phyloP scores from a whole-genome alignment of 2,888 invertebrate species.

The Drosophila dives region DNA sequence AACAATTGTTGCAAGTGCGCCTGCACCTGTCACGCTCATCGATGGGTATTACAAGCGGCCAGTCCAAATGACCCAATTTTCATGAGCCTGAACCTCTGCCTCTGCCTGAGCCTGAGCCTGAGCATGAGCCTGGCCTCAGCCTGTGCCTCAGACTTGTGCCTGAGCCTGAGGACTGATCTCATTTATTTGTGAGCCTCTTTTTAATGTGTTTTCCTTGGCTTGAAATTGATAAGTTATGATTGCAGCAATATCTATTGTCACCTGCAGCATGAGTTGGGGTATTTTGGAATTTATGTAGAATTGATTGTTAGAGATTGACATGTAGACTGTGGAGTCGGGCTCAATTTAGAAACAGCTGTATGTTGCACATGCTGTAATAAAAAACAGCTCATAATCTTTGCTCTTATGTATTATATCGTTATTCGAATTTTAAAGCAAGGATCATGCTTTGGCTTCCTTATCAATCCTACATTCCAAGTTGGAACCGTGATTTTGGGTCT shows the following conservation, averaged over 20 bases:
- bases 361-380: constrained; percentile 40
- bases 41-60: constrained; percentile 70
- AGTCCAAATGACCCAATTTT: constrained; percentile 66
- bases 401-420: background rate
- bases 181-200: constrained; percentile 26
- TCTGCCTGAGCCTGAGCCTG: constrained; percentile 5
- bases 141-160: constrained; percentile 7
- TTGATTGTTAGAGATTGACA: constrained; percentile 57
- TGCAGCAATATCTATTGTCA: constrained; percentile 63
- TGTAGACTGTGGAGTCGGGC: constrained; percentile 4
- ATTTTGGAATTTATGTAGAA: constrained; percentile 42
- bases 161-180: constrained; percentile 21
- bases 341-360: constrained; percentile 44
- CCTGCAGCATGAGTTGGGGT: constrained; percentile 48
- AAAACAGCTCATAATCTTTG: background rate
- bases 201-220: constrained; percentile 39
- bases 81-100: constrained; percentile 17
- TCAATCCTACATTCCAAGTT: background rate
- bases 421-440: background rate
- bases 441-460: fast-evolving
- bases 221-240: constrained; percentile 74
- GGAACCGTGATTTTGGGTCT: background rate
- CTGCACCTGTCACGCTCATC: constrained; percentile 76
- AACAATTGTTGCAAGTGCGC: constrained; percentile 59
- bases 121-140: constrained; percentile 7